Evolutionary conservation across 1,140 invertebrate genomes (phyloP), one percentile per base, ranked within the genome.

Genomic region (Aradophagus sp.): DNA sequence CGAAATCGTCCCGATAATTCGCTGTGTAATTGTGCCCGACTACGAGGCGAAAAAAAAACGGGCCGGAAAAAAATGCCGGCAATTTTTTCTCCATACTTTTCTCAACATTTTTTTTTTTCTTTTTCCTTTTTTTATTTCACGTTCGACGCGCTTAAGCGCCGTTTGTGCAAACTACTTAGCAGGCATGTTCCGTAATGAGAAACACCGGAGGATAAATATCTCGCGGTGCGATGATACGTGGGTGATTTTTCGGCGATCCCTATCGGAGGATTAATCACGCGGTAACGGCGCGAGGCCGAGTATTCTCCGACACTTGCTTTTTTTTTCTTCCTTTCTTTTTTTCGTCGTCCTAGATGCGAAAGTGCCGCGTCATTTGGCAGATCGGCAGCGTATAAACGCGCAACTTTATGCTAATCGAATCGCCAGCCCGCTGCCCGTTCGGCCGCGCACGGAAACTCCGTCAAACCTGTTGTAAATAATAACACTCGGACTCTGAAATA

Each of bases 381-480:
- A 59, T 53, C 55, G 35, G 47, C 14, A 59, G 45, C 55, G 16
- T n/a, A n/a, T n/a, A n/a, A n/a, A n/a, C n/a, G 29, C 45, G 39
- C 5, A 19, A 39, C 31, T 31, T 23, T 53, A 35, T 59, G 47
- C 47, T 68, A 68, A 68, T 68, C 55, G 17, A 68, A 59, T 58
- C 19, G 11, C 4, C 4, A 26, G 39, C 20, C 5, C 15, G 29
- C 6, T 11, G 14, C n/a, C n/a, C 32, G 45, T 19, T 36, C n/a
- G 17, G 7, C 0, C 17, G 14, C 45, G 20, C 19, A 17, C 48
- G 47, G 11, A 53, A 52, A 35, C 23, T 31, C 63, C 53, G 53
- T 59, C 45, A 58, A 58, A 59, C 48, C 5, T 27, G 34, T 44
- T 53, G 41, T 47, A 68, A 59, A 52, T 68, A 68, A 68, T 56